Conservation (phyloP, 2,797 vertebrate genomes). For the Hipposideros larvatus region DNA sequence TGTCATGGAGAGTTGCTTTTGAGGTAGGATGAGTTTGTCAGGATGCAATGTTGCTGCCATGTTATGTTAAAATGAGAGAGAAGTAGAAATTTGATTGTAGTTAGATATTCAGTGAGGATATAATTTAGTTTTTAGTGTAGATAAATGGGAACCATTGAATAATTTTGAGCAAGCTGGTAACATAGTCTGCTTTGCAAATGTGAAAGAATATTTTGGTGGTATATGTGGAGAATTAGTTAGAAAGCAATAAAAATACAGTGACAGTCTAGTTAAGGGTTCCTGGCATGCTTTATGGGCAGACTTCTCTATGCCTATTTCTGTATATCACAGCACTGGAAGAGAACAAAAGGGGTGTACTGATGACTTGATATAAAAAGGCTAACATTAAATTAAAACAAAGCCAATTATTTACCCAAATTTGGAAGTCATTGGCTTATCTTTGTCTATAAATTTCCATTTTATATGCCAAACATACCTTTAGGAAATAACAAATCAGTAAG, state of each 20-base stretch:
- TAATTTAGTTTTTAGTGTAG: background rate
- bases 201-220: background rate
- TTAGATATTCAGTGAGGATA: background rate
- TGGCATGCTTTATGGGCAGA: background rate
- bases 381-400: background rate
- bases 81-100: background rate
- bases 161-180: constrained; percentile 44
- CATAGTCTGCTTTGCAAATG: background rate
- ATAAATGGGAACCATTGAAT: background rate
- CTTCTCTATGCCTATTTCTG: background rate
- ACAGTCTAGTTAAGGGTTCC: background rate
- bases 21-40: background rate
- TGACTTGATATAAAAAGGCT: background rate
- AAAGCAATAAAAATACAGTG: background rate
- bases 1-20: background rate
- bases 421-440: background rate
- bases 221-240: background rate
- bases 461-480: background rate
- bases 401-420: background rate
- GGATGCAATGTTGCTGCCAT: background rate
- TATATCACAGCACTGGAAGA: background rate
- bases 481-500: background rate
- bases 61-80: background rate
- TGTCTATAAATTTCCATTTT: background rate
- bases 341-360: background rate